Base-by-base conservation (phyloP, 2,113 vertebrate species). In the Genyomyrus donnyi region DNA sequence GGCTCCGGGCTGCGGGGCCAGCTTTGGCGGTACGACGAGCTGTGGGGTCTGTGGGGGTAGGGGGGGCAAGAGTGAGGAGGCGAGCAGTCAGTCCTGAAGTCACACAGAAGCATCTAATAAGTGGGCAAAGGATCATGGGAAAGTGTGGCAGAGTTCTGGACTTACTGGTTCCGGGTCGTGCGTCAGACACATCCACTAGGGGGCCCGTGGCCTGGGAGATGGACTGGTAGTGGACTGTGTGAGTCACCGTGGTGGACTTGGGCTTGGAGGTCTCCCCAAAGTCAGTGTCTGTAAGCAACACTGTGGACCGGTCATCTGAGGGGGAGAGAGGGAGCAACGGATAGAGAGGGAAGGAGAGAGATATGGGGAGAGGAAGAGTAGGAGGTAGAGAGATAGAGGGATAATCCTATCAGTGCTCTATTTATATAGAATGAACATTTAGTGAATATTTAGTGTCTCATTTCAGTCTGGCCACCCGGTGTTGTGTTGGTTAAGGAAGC, bases 121-220 rank as follows among this genome's bases (percentile, higher is more conserved):
- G 35, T 17, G 31, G 24, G 66, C 89, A 92, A 80, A 80, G 35
- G 74, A 80, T 80, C 15, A 42, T 70, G 35, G 74, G 35, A 42
- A 19, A 42, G 66, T 27, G 39, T 31, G 11, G 66, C n/a, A 35
- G 27, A 17, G 46, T 48, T 19, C 15, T 42, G 93, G 93, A 95
- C 97, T 99, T 96, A 98, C 98, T 99, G 89, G 98, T 99, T 96
- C 98, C 98, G 46, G 98, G 98, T 89, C 98, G 97, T 91, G 98
- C 98, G 10, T 99, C 98, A 0, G 98, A 99, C 89, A 99, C 98
- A 1, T 99, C 98, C 90, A 99, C 98, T 87, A 99, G 94, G 0
- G 98, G 98, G 88, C 98, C 98, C 0, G 98, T 99, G 93, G 98
- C 98, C 93, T 99, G 98, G 27, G 98, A 98, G 91, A 99, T 97